A percentile compares a stretch with the other conserved stretches of the same genome.
These are phyloP conservation scores for Cavia aperea DNA, from an alignment of 2,113 vertebrate genomes.

Conservation along the genomic window DNA sequence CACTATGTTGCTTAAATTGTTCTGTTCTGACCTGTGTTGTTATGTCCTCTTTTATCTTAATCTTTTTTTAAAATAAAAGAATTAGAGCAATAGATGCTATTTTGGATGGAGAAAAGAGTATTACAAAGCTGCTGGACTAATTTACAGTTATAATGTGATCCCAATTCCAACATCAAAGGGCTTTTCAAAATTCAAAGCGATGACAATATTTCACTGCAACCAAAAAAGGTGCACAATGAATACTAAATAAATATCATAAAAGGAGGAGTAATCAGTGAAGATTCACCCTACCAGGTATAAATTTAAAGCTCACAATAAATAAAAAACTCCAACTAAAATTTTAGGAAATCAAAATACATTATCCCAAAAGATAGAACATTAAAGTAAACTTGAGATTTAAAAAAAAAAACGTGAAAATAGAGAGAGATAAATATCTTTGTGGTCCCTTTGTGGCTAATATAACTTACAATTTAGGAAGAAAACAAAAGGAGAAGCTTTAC, in stretches of 20 bases:
- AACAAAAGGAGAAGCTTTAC: background rate
- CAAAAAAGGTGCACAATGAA: conserved; percentile 16
- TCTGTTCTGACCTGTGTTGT: no score
- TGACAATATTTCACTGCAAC: background rate
- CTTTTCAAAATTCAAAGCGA: background rate
- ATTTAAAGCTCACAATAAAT: background rate
- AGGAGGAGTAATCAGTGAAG: background rate
- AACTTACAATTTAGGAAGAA: background rate
- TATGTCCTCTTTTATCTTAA: no score
- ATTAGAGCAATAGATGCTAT: background rate
- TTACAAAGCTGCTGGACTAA: background rate
- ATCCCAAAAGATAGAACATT: background rate
- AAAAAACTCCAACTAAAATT: background rate
- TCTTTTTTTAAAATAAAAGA: no score
- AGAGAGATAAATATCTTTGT: background rate
- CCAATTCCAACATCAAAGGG: background rate
- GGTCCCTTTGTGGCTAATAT: background rate
- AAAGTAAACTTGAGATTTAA: background rate
- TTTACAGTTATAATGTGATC: background rate
- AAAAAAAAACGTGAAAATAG: background rate
- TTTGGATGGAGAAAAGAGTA: background rate
- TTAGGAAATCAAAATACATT: background rate
- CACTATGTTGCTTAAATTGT: no score
- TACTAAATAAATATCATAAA: background rate
- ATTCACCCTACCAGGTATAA: background rate